Base-by-base conservation (phyloP, 1,140 invertebrate genomes). In the Drosophila fuyamai region DNA sequence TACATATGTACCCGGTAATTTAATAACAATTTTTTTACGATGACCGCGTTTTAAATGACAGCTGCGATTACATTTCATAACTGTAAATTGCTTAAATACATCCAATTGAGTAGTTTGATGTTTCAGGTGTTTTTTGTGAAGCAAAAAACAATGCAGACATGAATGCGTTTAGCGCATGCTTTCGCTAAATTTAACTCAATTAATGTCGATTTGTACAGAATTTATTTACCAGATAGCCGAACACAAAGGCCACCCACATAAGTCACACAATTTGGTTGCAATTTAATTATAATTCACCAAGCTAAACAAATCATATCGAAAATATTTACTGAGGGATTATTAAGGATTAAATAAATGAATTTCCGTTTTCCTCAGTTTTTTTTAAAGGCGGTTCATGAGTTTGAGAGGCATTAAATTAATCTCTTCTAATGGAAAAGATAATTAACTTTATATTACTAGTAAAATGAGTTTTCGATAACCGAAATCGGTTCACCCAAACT, bases 141-240 rank as follows among this genome's bases (percentile, higher is more conserved):
- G 38, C 5, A n/a, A 12, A 23, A 47, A 18, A 58, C 14, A 57
- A 14, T 43, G 38, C 41, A 58, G 46, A 29, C 43, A 58, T 57
- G 27, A 29, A 46, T 7, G 40, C 54, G 38, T 27, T 18, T 13
- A 56, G 12, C 10, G 13, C 54, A 29, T 29, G 13, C 54, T n/a
- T 29, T 44, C 40, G 55, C 14, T 46, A 57, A 46, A 57, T 58
- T 46, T 46, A 58, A 58, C 55, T 32, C 41, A 46, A 58, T 58
- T 58, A 16, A 58, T 35, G 16, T 46, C 9, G 14, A 46, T 58
- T 46, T n/a, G 9, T 35, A 46, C 18, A 13, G 41, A 58, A 16
- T 27, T 43, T 14, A 16, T 14, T 51, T 35, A 44, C 14, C 12
- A 8, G 3, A 40, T 9, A 4, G 36, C 36, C 4, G 36, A 40